Conservation (phyloP, 2,113 vertebrate genomes). For the Madoqua kirkii region DNA sequence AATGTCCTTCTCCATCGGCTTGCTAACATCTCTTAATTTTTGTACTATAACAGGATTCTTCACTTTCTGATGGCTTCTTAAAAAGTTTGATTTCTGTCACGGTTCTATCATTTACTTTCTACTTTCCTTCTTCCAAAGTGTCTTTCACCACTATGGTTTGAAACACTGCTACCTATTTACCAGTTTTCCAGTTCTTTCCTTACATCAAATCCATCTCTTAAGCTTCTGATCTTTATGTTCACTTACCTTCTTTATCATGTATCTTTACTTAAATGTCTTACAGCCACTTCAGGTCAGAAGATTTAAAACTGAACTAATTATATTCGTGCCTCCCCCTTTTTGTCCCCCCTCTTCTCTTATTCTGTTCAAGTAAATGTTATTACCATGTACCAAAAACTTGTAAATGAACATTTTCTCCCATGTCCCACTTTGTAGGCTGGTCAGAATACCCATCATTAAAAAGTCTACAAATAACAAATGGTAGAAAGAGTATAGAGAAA, state of each 20-base stretch:
- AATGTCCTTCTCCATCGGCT: neutral
- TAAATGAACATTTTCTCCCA: neutral
- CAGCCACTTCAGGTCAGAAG: neutral
- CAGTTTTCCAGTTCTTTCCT: neutral
- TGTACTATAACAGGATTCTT: neutral
- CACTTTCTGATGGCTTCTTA: neutral
- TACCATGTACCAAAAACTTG: neutral
- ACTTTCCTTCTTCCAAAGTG: neutral
- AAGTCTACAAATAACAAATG: neutral
- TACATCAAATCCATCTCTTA: neutral
- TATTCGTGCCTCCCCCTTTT: neutral
- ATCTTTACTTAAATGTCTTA: neutral
- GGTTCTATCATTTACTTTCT: neutral
- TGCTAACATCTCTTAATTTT: neutral
- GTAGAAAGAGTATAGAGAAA: neutral
- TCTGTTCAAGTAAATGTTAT: neutral
- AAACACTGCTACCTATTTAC: neutral
- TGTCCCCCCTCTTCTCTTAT: neutral
- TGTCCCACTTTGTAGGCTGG: neutral
- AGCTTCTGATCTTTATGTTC: neutral
- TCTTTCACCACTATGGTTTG: neutral
- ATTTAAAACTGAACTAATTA: neutral
- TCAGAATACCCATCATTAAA: neutral
- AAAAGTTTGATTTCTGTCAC: neutral
- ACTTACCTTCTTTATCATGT: neutral